phyloP scores from a whole-genome alignment of 2,113 vertebrate genomes.

The Mesembrinibis cayennensis region DNA sequence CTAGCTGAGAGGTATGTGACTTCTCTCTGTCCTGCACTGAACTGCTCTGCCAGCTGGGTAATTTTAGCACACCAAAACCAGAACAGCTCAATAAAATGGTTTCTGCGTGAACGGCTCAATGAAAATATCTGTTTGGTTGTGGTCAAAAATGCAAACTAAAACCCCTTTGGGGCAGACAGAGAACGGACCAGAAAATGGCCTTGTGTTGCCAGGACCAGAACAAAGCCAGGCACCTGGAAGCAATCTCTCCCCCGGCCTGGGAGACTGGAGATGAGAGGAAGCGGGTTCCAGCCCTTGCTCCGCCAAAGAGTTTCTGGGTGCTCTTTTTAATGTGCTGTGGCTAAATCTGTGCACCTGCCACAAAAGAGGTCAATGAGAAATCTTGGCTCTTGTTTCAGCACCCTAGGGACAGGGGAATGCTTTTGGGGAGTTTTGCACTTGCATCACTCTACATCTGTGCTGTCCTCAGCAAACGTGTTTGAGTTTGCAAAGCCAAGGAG shows the following conservation, averaged over 20 bases:
- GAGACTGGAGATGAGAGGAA: not conserved
- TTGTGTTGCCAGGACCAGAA: not conserved
- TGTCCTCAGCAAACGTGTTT: not conserved
- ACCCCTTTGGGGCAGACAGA: not conserved
- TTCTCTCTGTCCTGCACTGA: not conserved
- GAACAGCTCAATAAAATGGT: slow-evolving; percentile 2
- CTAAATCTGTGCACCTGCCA: not conserved
- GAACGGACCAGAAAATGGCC: not conserved
- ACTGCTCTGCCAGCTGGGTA: not conserved
- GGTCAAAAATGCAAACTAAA: slow-evolving; percentile 13
- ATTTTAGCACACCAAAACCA: slow-evolving; percentile 9
- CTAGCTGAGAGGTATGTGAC: not conserved
- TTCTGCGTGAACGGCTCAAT: not conserved
- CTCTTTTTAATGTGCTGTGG: not conserved
- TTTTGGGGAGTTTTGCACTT: not conserved
- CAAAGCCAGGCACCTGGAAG: not conserved
- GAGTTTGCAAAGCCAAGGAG: not conserved
- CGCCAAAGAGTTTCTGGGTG: not conserved
- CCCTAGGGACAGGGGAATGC: not conserved
- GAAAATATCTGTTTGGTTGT: not conserved
- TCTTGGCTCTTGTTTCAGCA: not conserved
- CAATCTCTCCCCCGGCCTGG: not conserved
- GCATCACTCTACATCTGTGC: not conserved
- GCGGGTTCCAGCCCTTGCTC: not conserved
- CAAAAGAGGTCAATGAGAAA: not conserved